Base-by-base conservation (phyloP, 2,888 invertebrate genomes). In the Blomia tropicalis region DNA sequence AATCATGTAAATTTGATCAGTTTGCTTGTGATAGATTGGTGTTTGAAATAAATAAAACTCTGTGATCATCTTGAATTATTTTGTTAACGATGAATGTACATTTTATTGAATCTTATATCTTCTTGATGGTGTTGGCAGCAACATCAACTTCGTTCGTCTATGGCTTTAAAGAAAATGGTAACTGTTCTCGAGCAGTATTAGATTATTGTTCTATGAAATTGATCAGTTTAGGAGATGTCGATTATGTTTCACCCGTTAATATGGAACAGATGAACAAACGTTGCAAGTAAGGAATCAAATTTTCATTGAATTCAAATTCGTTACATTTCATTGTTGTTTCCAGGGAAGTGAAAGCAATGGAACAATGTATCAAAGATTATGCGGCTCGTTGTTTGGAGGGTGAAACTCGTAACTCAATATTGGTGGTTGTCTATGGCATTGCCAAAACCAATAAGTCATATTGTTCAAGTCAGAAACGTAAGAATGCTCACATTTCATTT, bases 301-400 rank as follows among this genome's bases (percentile, higher is more conserved):
- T 56, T 27, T 17, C 47, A 5, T 14, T 29, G 30, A 56, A 59
- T 58, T 23, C 2, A 22, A 14, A 2, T 5, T 17, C 14, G 14
- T 56, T 17, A n/a, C 22, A 11, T 56, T 43, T 23, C 22, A 56
- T 43, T 29, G 23, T 27, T 47, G 17, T 47, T 27, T 14, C 29
- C 14, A 61, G 54, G 36, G 19, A 27, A 22, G 54, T 61, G 7
- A 58, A 5, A 43, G 17, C 11, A 29, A 7, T 54, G 22, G 61
- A 61, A 54, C 19, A 61, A 14, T 61, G 61, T 29, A 54, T 61
- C 4, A 61, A 61, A 61, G 61, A 61, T 29, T 61, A 61, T 30
- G 19, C 61, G 14, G 32, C n/a, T 7, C 54, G 44, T 3, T 61
- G 61, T 61, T 25, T 61, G 27, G 11, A 29, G 3, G 3, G 32